Conservation (phyloP, 1,140 invertebrate genomes). For the Aradophagus sp. region DNA sequence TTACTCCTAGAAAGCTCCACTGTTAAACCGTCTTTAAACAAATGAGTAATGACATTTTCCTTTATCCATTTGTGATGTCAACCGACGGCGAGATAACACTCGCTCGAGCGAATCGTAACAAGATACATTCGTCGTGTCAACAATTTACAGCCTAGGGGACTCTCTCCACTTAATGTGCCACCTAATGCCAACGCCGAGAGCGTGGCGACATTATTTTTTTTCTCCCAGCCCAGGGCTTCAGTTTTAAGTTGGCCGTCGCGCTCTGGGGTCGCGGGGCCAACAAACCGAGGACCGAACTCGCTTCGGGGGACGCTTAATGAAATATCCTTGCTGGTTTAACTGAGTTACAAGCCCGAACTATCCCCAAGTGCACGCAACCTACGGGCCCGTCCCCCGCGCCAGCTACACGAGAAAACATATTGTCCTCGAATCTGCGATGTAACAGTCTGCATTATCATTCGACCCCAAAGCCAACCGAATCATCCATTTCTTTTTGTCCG, state of each 20-base stretch:
- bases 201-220: conserved; percentile 55
- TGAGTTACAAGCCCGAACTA: conserved; percentile 71
- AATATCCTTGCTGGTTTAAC: conserved; percentile 75
- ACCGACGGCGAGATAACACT: conserved; percentile 39
- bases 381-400: conserved; percentile 62
- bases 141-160: conserved; percentile 69
- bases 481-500: conserved; percentile 23
- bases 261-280: conserved; percentile 47
- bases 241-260: conserved; percentile 60
- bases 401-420: conserved; percentile 73
- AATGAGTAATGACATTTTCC: too few species aligned
- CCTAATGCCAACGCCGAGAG: conserved; percentile 52
- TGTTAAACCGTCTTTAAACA: too few species aligned
- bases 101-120: conserved; percentile 56
- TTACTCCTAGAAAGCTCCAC: too few species aligned
- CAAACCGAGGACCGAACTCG: conserved; percentile 30
- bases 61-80: too few species aligned
- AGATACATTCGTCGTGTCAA: conserved; percentile 74
- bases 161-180: conserved; percentile 68
- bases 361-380: conserved; percentile 56
- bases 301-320: conserved; percentile 72
- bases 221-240: conserved; percentile 40
- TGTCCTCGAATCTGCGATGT: conserved; percentile 70
- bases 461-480: conserved; percentile 26
- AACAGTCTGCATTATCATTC: conserved; percentile 59